Evolutionary conservation across 2,888 invertebrate genomes (phyloP), one percentile per base, ranked within the genome.

Genomic region (Athalia rosae): DNA sequence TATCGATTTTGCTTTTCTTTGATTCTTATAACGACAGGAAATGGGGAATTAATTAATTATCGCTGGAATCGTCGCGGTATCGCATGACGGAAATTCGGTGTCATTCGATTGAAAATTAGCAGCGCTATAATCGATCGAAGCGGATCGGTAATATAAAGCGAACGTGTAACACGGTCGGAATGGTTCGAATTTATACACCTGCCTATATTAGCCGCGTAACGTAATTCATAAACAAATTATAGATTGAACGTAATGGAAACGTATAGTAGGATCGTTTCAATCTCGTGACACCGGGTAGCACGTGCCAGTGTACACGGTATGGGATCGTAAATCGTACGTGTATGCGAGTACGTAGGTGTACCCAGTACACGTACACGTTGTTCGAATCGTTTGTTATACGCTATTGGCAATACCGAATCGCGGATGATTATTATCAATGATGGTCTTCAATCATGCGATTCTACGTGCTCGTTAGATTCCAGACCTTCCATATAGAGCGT

Each of bases 361-460:
- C 2, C n/a, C n/a, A n/a, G 28, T 2, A 28, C 28, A 28, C 28
- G 28, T 28, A 2, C 28, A 28, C 28, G 28, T 28, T 28, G 28
- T 28, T 28, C 28, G 56, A 71, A 71, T 56, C 71, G 43, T 58
- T 15, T 43, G 58, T 71, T 13, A 56, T n/a, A 8, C 45, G 58
- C 45, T 43, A 8, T n/a, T 71, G 6, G 43, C 45, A 71, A 58
- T 58, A 58, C 43, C 56, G n/a, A 8, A 45, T 28, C 28, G 45
- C 15, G 71, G 58, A n/a, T 41, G 69, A 69, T 53, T 50, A 47
- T 53, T 53, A 43, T 56, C 56, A 69, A 53, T 69, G 56, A 69
- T 69, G 43, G n/a, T 56, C 50, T 53, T 56, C 69, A 69, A 71
- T 71, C 71, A n/a, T 45, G n/a, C 53, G 28, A 13, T 11, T 11